Percentiles rank a stretch among this genome's conserved stretches.
Conservation (phyloP, 2,888 invertebrate genomes). For the Diploptera punctata region DNA sequence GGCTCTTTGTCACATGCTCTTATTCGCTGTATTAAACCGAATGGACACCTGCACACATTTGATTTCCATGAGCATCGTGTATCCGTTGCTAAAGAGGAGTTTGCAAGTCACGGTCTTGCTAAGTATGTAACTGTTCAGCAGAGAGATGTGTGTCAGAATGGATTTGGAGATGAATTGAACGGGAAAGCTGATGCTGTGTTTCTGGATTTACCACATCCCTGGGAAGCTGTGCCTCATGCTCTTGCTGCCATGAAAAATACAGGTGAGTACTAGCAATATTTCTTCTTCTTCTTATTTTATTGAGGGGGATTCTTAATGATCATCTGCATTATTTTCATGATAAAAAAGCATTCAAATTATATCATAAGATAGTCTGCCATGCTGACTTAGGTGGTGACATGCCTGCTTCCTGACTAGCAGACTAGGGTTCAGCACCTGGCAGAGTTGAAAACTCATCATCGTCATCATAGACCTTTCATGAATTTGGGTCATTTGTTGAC, state of each 20-base stretch:
- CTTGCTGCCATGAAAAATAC: conserved; percentile 72
- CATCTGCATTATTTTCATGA: too few relatives aligned
- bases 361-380: too few relatives aligned
- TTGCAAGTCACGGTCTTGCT: conserved; percentile 77
- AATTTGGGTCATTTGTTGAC: too few relatives aligned
- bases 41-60: conserved; percentile 92
- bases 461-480: too few relatives aligned
- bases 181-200: conserved; percentile 92
- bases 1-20: conserved; percentile 96
- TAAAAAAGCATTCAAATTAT: too few relatives aligned
- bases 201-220: conserved; percentile 95
- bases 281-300: too few relatives aligned
- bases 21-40: conserved; percentile 83
- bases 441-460: too few relatives aligned
- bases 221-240: conserved; percentile 86
- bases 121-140: conserved; percentile 83
- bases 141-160: conserved; percentile 86
- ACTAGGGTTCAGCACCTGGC: too few relatives aligned
- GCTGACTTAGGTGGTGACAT: too few relatives aligned
- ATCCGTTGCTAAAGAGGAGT: conserved; percentile 81
- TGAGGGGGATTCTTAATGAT: too few relatives aligned
- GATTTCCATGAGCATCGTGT: conserved; percentile 94
- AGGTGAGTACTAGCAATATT: too few relatives aligned
- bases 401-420: too few relatives aligned
- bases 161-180: conserved; percentile 76